These are phyloP conservation scores for Aythya baeri DNA, from an alignment of 2,113 vertebrate genomes.

Conservation along the genomic window DNA sequence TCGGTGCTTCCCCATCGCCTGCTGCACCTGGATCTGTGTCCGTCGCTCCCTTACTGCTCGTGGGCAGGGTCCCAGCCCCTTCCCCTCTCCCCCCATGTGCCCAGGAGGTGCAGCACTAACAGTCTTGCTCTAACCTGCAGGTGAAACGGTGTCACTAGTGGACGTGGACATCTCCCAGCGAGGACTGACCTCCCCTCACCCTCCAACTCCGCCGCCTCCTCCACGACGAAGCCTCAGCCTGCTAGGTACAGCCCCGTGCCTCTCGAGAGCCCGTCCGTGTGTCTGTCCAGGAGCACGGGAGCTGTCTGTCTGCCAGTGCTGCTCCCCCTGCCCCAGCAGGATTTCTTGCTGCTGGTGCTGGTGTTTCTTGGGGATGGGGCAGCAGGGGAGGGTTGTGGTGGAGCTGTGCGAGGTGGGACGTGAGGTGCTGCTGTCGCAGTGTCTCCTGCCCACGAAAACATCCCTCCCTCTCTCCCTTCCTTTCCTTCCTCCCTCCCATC, in stretches of 20 bases:
- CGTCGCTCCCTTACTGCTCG: not conserved
- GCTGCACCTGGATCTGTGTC: rapidly evolving
- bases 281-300: rapidly evolving
- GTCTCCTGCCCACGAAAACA: not conserved
- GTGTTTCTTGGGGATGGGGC: not conserved
- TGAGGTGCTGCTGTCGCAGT: rapidly evolving
- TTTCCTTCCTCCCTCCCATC: no score
- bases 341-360: not conserved
- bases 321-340: not conserved
- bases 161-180: constrained; percentile 95
- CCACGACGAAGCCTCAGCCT: constrained; percentile 96
- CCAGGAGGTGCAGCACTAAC: not conserved
- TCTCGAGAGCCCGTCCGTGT: no score
- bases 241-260: constrained; percentile 76
- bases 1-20: not conserved
- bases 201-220: constrained; percentile 93
- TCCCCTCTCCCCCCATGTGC: not conserved
- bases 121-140: constrained; percentile 65
- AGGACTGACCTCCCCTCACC: constrained; percentile 88
- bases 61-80: not conserved
- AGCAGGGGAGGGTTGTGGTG: not conserved
- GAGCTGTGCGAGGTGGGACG: not conserved
- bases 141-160: constrained; percentile 95
- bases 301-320: rapidly evolving
- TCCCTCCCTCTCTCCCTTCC: no score